Evolutionary conservation across 2,113 vertebrate species (phyloP).

Genomic region (Syngnathoides biaculeatus): DNA sequence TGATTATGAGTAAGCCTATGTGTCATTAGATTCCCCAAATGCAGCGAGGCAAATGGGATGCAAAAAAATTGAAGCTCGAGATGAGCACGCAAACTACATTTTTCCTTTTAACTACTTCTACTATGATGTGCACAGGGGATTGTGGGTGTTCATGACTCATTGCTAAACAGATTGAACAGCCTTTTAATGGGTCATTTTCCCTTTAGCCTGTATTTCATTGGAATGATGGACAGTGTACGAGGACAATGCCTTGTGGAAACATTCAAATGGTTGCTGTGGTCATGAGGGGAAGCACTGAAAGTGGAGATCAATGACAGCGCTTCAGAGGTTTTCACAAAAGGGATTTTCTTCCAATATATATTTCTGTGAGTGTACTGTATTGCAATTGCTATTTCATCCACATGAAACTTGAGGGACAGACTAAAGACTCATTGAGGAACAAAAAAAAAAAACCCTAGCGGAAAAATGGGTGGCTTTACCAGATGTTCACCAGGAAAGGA

Average conservation of each 20-base stretch:
- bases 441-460: not conserved
- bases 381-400: not conserved
- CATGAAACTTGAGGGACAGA: not conserved
- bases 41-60: not conserved
- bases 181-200: slow-evolving; percentile 7
- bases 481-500: slow-evolving; percentile 94
- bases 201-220: not conserved
- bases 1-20: slow-evolving; percentile 16
- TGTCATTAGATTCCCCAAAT: slow-evolving; percentile 7
- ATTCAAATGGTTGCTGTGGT: not conserved
- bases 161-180: not conserved
- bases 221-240: slow-evolving; percentile 17
- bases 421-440: not conserved
- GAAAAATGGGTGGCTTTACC: slow-evolving; percentile 73
- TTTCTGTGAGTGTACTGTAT: not conserved
- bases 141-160: slow-evolving; percentile 14
- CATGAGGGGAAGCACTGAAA: slow-evolving; percentile 4
- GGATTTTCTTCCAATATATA: not conserved
- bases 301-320: slow-evolving; percentile 5
- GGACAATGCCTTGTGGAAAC: slow-evolving; percentile 16
- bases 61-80: slow-evolving; percentile 19
- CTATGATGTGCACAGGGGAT: slow-evolving; percentile 13
- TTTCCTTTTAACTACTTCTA: slow-evolving; percentile 52
- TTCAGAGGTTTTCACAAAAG: slow-evolving; percentile 9
- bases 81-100: slow-evolving; percentile 49